Conservation (phyloP, 1,140 invertebrate species). For the Listronotus bonariensis region DNA sequence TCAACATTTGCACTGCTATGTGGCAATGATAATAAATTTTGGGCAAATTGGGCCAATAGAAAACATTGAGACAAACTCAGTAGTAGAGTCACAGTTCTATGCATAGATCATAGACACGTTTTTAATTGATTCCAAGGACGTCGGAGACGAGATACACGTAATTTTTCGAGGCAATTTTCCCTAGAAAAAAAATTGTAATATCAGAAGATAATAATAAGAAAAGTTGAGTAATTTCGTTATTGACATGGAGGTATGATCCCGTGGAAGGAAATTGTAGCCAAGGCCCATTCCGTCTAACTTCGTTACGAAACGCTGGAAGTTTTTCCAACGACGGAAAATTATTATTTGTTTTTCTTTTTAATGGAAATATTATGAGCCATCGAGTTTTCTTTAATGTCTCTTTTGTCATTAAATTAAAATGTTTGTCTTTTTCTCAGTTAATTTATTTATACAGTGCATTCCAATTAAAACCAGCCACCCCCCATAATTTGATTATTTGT, state of each 20-base stretch:
- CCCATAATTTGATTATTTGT: no score
- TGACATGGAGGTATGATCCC: conserved; percentile 38
- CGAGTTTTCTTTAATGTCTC: conserved; percentile 24
- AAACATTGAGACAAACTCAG: no score
- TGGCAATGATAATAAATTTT: no score
- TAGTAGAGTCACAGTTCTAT: no score
- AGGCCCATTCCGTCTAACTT: conserved; percentile 32
- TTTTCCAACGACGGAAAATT: conserved; percentile 26
- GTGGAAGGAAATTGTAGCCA: conserved; percentile 38
- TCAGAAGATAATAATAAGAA: conserved; percentile 41
- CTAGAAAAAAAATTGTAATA: conserved; percentile 36
- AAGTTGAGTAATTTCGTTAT: conserved; percentile 41
- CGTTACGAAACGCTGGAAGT: conserved; percentile 31
- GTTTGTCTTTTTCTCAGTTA: no score
- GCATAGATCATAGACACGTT: no score
- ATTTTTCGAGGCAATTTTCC: conserved; percentile 31
- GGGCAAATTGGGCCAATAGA: no score
- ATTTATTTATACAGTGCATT: no score
- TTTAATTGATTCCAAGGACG: conserved; percentile 27
- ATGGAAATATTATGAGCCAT: conserved; percentile 31
- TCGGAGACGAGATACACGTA: conserved; percentile 17
- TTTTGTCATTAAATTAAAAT: conserved; percentile 13
- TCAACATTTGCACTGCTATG: no score
- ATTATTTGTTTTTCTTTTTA: conserved; percentile 34
- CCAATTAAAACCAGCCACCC: no score